Conservation (phyloP, 2,797 vertebrate species). For the Sternotherus odoratus region DNA sequence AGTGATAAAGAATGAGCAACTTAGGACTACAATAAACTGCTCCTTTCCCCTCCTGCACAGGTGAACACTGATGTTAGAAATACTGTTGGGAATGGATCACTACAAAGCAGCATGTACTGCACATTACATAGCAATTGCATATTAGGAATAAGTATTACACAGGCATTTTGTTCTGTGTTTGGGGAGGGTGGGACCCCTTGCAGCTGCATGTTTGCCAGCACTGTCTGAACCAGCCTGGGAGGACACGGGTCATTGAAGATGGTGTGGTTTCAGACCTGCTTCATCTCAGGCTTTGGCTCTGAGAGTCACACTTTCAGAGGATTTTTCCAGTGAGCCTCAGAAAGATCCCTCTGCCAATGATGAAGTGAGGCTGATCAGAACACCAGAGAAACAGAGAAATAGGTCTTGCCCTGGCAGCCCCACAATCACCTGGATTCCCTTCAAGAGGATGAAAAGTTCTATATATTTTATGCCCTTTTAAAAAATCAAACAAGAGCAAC, state of each 20-base stretch:
- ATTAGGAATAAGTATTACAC: background rate
- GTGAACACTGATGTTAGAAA: background rate
- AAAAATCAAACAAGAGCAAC: background rate
- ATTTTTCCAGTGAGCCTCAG: background rate
- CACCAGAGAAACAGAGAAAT: background rate
- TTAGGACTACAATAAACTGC: background rate
- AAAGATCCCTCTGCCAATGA: fast-evolving
- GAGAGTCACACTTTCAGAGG: background rate
- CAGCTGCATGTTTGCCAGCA: background rate
- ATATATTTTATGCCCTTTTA: background rate
- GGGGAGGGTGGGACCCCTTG: background rate
- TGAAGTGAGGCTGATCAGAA: background rate
- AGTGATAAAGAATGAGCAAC: background rate
- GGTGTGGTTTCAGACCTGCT: background rate
- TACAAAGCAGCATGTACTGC: background rate
- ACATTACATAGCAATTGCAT: background rate
- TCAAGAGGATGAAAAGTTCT: slow-evolving; percentile 44
- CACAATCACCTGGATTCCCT: slow-evolving; percentile 8
- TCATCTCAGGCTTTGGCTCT: background rate
- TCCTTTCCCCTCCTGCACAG: background rate
- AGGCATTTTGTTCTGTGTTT: background rate
- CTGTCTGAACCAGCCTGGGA: fast-evolving
- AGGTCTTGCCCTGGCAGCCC: background rate
- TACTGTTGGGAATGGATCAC: background rate
- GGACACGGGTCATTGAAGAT: fast-evolving